Evolutionary conservation across 2,888 invertebrate genomes (phyloP), one percentile per base, ranked within the genome.

Genomic region (Drosophila subquinaria): DNA sequence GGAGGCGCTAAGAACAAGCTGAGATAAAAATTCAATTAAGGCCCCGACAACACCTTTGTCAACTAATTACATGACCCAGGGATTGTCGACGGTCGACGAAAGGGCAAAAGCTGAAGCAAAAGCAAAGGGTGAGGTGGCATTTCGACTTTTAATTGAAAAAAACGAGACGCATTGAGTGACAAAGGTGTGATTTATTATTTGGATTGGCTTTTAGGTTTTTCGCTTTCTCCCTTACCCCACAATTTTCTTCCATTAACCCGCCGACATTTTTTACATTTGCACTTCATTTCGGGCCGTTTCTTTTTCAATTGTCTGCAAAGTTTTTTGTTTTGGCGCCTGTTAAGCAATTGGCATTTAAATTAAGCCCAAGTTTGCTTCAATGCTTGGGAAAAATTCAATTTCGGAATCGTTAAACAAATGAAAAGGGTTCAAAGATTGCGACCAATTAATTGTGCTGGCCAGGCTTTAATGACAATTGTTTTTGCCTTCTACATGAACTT

Each of bases 1-100:
- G 66, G 13, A 23, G 38, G 15, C 65, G 75, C 53, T 67, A 45
- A 62, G 66, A 66, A 71, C 45, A 61, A 67, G 77, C 59, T 62
- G 69, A 88, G 87, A 88, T 88, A 88, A 86, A 86, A 86, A 88
- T 86, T 88, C 87, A 86, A 86, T 86, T 86, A 84, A 84, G 69
- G 45, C 56, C 59, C 60, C 70, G 51, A 71, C 66, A 71, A 86
- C 85, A 81, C 83, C 88, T 88, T 88, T 85, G 85, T 86, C 86
- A 88, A 86, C 85, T 86, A 86, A 86, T 86, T 86, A 86, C 87
- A 88, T 78, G 74, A 76, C 79, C 69, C 59, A 60, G 68, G 63
- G 48, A 69, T 65, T 45, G 50, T 35, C 50, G 23, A 52, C 35
- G 60, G 79, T 57, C 77, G 79, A 75, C 75, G 87, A 84, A 84